Base-by-base conservation (phyloP, 2,888 invertebrate species). In the Chalcis sispes region DNA sequence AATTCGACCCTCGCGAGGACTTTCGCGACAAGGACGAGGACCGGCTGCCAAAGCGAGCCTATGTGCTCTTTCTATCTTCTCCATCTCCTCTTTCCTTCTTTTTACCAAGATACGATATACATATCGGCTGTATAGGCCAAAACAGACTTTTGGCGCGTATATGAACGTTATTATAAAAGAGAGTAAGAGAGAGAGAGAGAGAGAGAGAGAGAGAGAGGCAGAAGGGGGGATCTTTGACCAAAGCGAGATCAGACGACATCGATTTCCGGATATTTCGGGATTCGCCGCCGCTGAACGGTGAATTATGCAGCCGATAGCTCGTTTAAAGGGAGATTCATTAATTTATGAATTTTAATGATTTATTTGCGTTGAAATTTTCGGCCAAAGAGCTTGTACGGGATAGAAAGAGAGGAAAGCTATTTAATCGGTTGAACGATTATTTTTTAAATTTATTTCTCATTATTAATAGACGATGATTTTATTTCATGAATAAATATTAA, bases 11-110 rank as follows among this genome's bases (percentile, higher is more conserved):
- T n/a, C 73, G 36, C 58, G 56, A 56, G 58, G 56, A 64, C 59
- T 58, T 27, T 27, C 56, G 52, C 58, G 81, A 83, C 82, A 83
- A 82, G 82, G 83, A 84, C 81, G 82, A 72, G 84, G 82, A 85
- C 84, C 84, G 83, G 85, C 85, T 85, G 85, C 84, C 84, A 85
- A 85, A 83, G 61, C 65, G 54, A 7, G 61, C 56, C 59, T 56
- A 42, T 46, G 18, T 61, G n/a, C 13, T 29, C 15, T 3, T 46
- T 3, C 46, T 3, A n/a, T 8, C 2, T 5, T 46, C 13, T 46
- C 13, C 13, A 36, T 36, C 36, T n/a, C n/a, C 15, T 50, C n/a
- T n/a, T n/a, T n/a, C n/a, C 13, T 20, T 27, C 72, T 58, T 72
- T 58, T 72, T 54, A n/a, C 10, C 23, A 7, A n/a, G n/a, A n/a